Base-by-base conservation (phyloP, 2,888 invertebrate species). In the Mylabris sibirica region DNA sequence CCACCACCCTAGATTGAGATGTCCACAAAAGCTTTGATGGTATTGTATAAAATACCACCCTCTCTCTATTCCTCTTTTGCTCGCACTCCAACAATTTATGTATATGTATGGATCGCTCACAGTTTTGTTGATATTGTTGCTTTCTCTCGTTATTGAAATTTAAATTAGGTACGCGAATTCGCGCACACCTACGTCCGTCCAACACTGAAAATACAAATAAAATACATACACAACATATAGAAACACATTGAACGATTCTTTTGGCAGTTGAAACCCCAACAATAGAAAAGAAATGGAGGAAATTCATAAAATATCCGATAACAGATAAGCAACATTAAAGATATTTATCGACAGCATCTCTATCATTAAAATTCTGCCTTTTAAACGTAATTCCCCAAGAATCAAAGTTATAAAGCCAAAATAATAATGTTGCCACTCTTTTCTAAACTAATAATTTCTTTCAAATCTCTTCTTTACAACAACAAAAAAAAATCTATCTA, bases 161-260 rank as follows among this genome's bases (percentile, higher is more conserved):
- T 74, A 76, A 77, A 77, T 77, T 77, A 76, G 76, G 71, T 72
- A 68, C 65, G 73, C 74, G 72, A 72, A 75, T 73, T 74, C 63
- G 49, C 57, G 63, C 64, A 69, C 59, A 53, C 30, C 53, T 53
- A 53, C 53, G 53, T 53, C 53, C 53, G 53, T 53, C 11, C 53
- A 53, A 24, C 53, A 53, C 11, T 53, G 53, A 53, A 53, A 53
- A 53, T 53, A 53, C n/a, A 44, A 30, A 44, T 49, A 49, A 49
- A 49, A 24, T 53, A 53, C n/a, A n/a, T n/a, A n/a, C n/a, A n/a
- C n/a, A n/a, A n/a, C n/a, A n/a, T 53, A 53, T 53, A 53, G 17
- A 6, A 49, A 53, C 11, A 22, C 22, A 53, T 53, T 12, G 53
- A 22, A 53, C 53, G 3, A 22, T 22, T 0, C 53, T 22, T 53